phyloP scores from a whole-genome alignment of 2,888 invertebrate genomes.

The Lissonota sp. region DNA sequence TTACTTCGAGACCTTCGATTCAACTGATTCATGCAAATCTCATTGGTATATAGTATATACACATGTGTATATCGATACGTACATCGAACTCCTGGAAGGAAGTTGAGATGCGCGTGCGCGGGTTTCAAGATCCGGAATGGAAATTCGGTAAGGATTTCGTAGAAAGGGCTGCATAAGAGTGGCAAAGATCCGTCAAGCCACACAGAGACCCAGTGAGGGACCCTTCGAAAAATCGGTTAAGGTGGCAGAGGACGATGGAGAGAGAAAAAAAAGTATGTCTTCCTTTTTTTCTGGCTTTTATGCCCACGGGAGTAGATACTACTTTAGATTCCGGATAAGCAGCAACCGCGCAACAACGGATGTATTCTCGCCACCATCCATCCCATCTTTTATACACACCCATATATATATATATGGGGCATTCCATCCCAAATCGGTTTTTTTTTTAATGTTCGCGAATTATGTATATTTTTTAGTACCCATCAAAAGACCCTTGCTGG shows the following conservation, averaged over 20 bases:
- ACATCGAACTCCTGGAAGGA: conserved; percentile 22
- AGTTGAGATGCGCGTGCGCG: conserved; percentile 52
- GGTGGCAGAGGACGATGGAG: conserved; percentile 4
- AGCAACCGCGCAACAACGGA: conserved; percentile 67
- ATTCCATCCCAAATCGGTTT: too few relatives aligned
- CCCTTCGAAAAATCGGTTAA: conserved; percentile 34
- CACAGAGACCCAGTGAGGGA: conserved; percentile 17
- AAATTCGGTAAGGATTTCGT: conserved; percentile 46
- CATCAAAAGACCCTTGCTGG: too few relatives aligned
- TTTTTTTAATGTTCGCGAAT: too few relatives aligned
- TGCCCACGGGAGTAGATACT: conserved; percentile 53
- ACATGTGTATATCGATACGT: neutral
- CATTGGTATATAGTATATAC: conserved; percentile 7
- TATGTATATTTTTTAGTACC: too few relatives aligned
- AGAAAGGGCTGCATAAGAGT: conserved; percentile 37
- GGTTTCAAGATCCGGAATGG: conserved; percentile 55
- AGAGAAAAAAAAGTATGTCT: conserved; percentile 31
- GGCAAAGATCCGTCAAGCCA: conserved; percentile 1
- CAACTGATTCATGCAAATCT: conserved; percentile 25
- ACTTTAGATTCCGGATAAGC: conserved; percentile 74
- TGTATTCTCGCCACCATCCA: conserved; percentile 61
- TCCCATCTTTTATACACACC: conserved; percentile 26
- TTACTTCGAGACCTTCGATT: conserved; percentile 13
- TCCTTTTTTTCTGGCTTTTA: conserved; percentile 22
- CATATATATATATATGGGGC: conserved; percentile 2